Evolutionary conservation across 2,797 vertebrate genomes (phyloP).

Genomic region (Todus mexicanus): DNA sequence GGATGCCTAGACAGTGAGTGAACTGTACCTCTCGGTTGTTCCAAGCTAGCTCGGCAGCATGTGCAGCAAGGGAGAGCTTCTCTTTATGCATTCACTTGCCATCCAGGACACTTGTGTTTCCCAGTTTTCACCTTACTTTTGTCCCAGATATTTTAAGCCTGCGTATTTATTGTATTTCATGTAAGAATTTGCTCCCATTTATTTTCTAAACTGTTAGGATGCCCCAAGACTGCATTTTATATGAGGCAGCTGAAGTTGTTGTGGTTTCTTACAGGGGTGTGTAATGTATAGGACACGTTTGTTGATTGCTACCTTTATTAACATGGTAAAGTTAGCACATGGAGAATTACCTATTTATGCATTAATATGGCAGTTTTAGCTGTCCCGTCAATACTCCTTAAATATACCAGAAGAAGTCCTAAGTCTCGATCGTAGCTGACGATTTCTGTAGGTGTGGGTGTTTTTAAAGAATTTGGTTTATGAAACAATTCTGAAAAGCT

Average conservation of each 20-base stretch:
- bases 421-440: background rate
- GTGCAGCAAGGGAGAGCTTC: background rate
- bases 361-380: background rate
- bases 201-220: background rate
- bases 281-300: background rate
- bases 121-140: background rate
- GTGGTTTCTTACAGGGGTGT: background rate
- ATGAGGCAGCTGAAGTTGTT: background rate
- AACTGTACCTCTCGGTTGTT: background rate
- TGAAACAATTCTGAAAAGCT: background rate
- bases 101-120: background rate
- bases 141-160: background rate
- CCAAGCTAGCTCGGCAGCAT: accelerated
- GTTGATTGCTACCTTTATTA: background rate
- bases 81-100: background rate
- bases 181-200: background rate
- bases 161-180: background rate
- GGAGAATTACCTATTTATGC: background rate
- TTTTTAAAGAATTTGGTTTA: background rate
- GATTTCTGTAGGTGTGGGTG: background rate
- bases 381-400: background rate
- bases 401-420: background rate
- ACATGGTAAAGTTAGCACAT: background rate
- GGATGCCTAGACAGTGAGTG: constrained; percentile 34
- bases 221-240: background rate